These are phyloP conservation scores for Electrona antarctica DNA, from an alignment of 2,113 vertebrate species.

Conservation along the genomic window DNA sequence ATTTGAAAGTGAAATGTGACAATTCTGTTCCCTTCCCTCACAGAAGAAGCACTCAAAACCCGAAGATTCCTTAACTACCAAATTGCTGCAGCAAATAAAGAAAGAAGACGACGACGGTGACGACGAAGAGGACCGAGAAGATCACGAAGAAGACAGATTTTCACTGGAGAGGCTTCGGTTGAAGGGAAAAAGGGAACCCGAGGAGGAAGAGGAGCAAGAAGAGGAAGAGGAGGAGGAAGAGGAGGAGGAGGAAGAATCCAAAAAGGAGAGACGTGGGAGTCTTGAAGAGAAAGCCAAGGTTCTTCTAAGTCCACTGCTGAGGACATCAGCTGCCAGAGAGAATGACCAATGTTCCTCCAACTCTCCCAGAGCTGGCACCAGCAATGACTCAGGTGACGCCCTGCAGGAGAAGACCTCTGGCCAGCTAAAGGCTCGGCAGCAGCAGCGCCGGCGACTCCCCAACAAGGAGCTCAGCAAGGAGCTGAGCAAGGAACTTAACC, in stretches of 20 bases:
- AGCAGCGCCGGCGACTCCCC: constrained; percentile 83
- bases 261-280: constrained; percentile 12
- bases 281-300: constrained; percentile 57
- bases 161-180: constrained; percentile 44
- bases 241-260: constrained; percentile 10
- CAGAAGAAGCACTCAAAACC: constrained; percentile 87
- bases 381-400: constrained; percentile 78
- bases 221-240: constrained; percentile 53
- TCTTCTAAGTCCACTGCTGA: constrained; percentile 64
- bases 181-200: constrained; percentile 45
- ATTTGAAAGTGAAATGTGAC: neutral
- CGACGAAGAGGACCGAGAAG: constrained; percentile 57
- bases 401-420: constrained; percentile 77
- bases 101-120: constrained; percentile 85
- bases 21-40: constrained; percentile 21
- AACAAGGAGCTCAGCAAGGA: constrained; percentile 92
- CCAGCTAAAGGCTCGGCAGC: constrained; percentile 84
- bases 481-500: constrained; percentile 88
- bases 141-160: constrained; percentile 57
- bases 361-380: constrained; percentile 87
- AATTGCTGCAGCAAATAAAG: constrained; percentile 87
- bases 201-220: constrained; percentile 49
- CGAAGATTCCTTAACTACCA: constrained; percentile 81
- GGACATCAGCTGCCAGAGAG: constrained; percentile 77
- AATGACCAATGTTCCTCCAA: constrained; percentile 84